Percentiles rank a stretch among this genome's conserved stretches.
Evolutionary conservation across 2,797 vertebrate species (phyloP).

Genomic region (Odontamblyopus rebecca): DNA sequence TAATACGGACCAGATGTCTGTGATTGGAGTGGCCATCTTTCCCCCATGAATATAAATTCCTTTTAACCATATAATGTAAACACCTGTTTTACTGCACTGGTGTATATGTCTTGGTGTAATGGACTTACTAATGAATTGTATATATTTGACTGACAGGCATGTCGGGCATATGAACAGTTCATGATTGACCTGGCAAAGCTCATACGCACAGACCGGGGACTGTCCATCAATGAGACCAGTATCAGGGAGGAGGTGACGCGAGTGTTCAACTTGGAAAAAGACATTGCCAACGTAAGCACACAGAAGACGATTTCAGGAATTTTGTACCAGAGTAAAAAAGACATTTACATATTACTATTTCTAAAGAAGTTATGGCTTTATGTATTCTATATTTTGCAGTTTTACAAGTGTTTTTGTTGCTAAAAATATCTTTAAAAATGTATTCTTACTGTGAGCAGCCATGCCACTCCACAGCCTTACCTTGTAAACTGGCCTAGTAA

Average conservation of each 20-base stretch:
- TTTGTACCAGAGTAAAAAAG: not conserved
- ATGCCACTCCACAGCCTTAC: too few species aligned
- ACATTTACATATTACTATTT: not conserved
- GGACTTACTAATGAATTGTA: not conserved
- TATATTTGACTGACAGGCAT: constrained; percentile 79
- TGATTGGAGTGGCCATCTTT: constrained; percentile 26
- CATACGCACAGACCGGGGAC: constrained; percentile 82
- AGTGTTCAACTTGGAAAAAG: constrained; percentile 89
- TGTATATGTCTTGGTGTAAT: not conserved
- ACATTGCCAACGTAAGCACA: constrained; percentile 89
- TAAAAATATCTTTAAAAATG: too few species aligned
- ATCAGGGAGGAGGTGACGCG: constrained; percentile 80
- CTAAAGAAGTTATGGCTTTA: too few species aligned
- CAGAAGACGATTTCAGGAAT: not conserved
- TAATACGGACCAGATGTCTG: constrained; percentile 56
- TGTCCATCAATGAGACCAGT: constrained; percentile 69
- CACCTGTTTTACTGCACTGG: constrained; percentile 37
- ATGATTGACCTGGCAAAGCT: constrained; percentile 89
- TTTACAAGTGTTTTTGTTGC: too few species aligned
- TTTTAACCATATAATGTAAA: not conserved
- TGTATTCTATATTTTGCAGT: too few species aligned
- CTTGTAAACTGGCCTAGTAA: too few species aligned
- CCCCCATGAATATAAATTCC: constrained; percentile 43
- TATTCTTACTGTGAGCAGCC: too few species aligned
- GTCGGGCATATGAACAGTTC: constrained; percentile 87